Evolutionary conservation across 2,113 vertebrate species (phyloP), one percentile per base, ranked within the genome.

Genomic region (Puntigrus tetrazona): DNA sequence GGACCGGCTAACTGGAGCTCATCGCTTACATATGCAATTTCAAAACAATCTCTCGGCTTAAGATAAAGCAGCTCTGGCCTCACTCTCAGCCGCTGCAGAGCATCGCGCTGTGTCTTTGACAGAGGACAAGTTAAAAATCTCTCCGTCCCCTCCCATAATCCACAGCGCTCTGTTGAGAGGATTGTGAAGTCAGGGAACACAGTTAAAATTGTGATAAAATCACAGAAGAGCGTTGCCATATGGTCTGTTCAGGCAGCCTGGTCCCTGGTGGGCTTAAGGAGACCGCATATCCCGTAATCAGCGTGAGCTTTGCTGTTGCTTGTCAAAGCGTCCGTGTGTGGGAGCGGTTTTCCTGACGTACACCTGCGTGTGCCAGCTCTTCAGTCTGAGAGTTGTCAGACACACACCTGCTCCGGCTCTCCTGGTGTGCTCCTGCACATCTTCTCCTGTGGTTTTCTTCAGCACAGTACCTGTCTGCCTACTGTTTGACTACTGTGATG

Each of bases 381-480:
- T 76, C 74, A 83, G 63, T 83, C 65, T 72, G 80, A 86, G 25
- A 72, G 47, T 9, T 80, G 67, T 80, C 84, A 80, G 50, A 45
- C 31, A 52, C 81, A 59, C 52, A 84, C 67, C 76, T 86, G 76
- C 41, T 52, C 36, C 43, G 11, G 61, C 18, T 78, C 57, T 84
- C 41, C 75, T 52, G 47, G 8, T 76, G 74, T 5, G 29, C 18
- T 36, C 47, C 45, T 52, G 74, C 27, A 52, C 31, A 78, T 57
- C 75, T 59, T 78, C 31, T 77, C 50, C 45, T 52, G 27, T 47
- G 63, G 41, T 47, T 81, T 36, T 7, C 43, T 69, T 38, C 77
- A 36, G 3, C 57, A 20, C 77, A 45, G n/a, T 36, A 18, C 50
- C 31, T 31, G 52, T 36, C 29, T 57, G 18, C 50, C 18, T 52